Evolutionary conservation across 2,113 vertebrate genomes (phyloP), one percentile per base, ranked within the genome.

Genomic region (Megaceryle maxima): DNA sequence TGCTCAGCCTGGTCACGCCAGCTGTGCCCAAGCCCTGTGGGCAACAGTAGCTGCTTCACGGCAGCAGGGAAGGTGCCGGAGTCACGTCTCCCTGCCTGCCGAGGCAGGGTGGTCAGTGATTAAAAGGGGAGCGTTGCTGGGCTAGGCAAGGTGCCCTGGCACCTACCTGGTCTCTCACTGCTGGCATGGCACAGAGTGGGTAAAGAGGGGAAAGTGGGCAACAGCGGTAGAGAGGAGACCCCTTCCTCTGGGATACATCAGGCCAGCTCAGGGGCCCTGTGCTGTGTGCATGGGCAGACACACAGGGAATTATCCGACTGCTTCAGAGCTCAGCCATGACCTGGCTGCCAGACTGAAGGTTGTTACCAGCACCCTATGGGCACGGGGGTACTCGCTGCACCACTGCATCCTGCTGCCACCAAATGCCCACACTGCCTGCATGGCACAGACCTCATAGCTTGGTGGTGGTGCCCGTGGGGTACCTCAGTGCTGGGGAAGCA

Each of bases 381-480:
- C 37, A 11, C 37, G 17, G 14, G 43, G 29, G 55, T 16, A 75
- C n/a, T 75, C 4, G 2, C 28, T 4, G 3, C 6, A 5, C 60
- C 33, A 72, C 29, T 5, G 5, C 0, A 2, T 44, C 41, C 70
- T 55, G 14, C 56, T 22, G 24, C 46, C 24, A 1, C 39, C 4
- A 1, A 88, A 20, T 3, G 44, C 60, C 46, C 5, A 4, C 0
- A 0, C 35, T 37, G 67, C 25, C 56, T 1, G 1, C 64, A 4
- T 0, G 0, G 25, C 1, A 0, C 66, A 37, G 26, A 70, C 17
- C 59, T 48, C 0, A 0, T 1, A 4, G 33, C 11, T 77, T 9
- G 11, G n/a, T 20, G 10, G 18, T 25, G 39, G 10, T 2, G 20
- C 31, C 64, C 7, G 2, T 9, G 26, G 46, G 39, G 51, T 56